Base-by-base conservation (phyloP, 2,113 vertebrate genomes). In the Nyctibius bracteatus region DNA sequence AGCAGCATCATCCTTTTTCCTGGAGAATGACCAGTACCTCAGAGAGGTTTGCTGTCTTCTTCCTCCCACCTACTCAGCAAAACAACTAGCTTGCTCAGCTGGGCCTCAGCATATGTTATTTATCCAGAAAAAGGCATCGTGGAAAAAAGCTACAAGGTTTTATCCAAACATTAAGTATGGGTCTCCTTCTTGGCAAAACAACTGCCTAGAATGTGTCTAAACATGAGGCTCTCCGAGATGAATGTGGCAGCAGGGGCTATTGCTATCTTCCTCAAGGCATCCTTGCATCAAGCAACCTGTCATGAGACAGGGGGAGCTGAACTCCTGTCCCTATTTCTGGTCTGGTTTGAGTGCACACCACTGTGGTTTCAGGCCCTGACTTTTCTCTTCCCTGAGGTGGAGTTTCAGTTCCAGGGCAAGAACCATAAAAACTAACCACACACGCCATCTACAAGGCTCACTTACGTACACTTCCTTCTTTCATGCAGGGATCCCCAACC, bases 401-500 rank as follows among this genome's bases (percentile, higher is more conserved):
- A 90, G 88, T 92, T 92, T 52, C 44, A 12, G 16, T 88, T 75
- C 39, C 49, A 75, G 43, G 30, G 30, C 37, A 88, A 88, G 63
- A 73, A 52, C 8, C 24, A 37, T n/a, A 77, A 75, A 71, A 75
- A 8, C 5, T 43, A 81, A 28, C 41, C 9, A 43, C 15, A 41
- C 5, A 13, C 2, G 6, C 5, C 43, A 15, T 18, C 22, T 58
- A 14, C 10, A 14, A 27, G 12, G 16, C 35, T 93, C 55, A 51
- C 5, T 12, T 35, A 21, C 20, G 6, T 18, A 43, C 0, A 0
- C 5, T 63, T 79, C 21, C 10, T 75, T 79, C 18, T 51, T 72
- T 55, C 46, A 18, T 25, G 13, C 33, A 71, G 30, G 12, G 30
- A 59, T 74, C 12, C 33, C 19, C 16, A 75, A 6, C 8, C 37